A percentile compares a stretch with the other conserved stretches of the same genome.
Evolutionary conservation across 2,113 vertebrate species (phyloP).

Genomic region (Australoheros scitulus): DNA sequence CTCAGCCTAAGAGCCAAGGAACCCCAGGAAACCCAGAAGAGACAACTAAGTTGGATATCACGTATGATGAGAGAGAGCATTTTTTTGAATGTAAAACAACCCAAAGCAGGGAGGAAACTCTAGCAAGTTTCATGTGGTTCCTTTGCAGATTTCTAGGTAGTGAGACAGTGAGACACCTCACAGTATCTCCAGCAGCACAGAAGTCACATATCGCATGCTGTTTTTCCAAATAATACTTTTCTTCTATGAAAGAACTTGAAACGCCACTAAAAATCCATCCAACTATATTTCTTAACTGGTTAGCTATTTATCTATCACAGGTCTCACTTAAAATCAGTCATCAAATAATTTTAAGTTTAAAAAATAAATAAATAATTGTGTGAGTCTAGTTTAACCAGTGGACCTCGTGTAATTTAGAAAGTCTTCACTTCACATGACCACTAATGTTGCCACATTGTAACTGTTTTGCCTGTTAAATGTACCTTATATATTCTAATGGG

Average conservation of each 20-base stretch:
- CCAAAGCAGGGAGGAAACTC: background rate
- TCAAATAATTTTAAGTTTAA: background rate
- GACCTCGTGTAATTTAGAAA: background rate
- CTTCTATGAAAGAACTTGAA: too few relatives aligned
- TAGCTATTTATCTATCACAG: background rate
- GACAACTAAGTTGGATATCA: constrained; percentile 20
- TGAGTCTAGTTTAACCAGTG: background rate
- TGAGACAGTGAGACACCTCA: background rate
- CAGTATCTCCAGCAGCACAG: background rate
- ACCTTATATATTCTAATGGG: too few relatives aligned
- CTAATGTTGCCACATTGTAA: background rate
- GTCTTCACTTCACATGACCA: too few relatives aligned
- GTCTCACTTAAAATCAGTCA: background rate
- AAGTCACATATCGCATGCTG: background rate
- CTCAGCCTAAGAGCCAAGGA: constrained; percentile 28
- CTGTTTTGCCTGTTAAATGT: background rate
- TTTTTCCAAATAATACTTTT: too few relatives aligned
- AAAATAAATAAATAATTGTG: background rate
- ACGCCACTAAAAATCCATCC: too few relatives aligned
- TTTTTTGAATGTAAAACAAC: constrained; percentile 13
- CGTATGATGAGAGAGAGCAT: constrained; percentile 21
- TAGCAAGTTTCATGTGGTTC: background rate
- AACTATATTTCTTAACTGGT: too few relatives aligned
- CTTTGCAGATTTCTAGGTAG: background rate
- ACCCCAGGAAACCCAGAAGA: constrained; percentile 45